Conservation (phyloP, 2,797 vertebrate genomes). For the Rhabdomys pumilio region DNA sequence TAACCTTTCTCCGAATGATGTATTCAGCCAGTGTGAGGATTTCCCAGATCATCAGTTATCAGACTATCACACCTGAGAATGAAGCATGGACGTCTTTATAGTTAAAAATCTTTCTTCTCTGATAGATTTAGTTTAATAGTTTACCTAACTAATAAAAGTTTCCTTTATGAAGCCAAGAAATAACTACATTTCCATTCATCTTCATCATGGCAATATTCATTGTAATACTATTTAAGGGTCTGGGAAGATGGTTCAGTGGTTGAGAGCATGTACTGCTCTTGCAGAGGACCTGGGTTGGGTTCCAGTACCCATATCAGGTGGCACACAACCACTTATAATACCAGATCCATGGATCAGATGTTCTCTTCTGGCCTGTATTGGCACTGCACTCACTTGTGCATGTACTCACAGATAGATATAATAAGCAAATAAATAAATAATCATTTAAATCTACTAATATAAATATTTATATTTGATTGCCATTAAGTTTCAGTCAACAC, state of each 20-base stretch:
- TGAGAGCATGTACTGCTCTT: background rate
- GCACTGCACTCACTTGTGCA: background rate
- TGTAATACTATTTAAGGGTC: background rate
- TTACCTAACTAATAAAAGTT: background rate
- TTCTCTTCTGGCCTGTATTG: background rate
- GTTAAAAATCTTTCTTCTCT: constrained; percentile 40
- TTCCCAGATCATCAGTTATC: background rate
- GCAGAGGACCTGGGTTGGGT: background rate
- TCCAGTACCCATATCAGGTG: background rate
- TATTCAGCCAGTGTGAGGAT: background rate
- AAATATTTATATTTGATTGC: background rate
- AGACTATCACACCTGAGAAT: background rate
- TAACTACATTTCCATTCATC: background rate
- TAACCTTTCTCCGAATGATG: background rate
- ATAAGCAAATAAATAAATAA: background rate
- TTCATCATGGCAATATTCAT: background rate
- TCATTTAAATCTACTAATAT: background rate
- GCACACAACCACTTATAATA: background rate
- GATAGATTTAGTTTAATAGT: background rate
- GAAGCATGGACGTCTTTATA: background rate
- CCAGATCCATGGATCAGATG: background rate
- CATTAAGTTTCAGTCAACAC: background rate
- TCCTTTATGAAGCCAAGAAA: background rate
- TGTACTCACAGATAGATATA: background rate
- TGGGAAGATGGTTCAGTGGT: background rate